These are phyloP conservation scores for Regulus satrapa DNA, from an alignment of 2,113 vertebrate species.

Conservation along the genomic window DNA sequence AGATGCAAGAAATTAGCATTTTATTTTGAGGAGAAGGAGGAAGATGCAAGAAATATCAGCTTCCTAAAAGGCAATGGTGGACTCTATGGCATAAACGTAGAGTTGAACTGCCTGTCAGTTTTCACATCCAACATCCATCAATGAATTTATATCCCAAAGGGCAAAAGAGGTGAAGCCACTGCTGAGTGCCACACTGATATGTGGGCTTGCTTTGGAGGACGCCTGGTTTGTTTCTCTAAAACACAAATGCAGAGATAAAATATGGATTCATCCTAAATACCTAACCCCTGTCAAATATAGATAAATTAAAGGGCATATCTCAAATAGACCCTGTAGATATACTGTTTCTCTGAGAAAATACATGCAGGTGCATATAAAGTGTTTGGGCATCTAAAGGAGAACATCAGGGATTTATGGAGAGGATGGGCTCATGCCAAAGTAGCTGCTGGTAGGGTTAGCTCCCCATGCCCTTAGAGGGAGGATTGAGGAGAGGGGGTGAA, in stretches of 20 bases:
- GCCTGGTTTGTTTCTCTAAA: neutral
- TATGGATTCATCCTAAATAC: neutral
- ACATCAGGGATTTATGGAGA: neutral
- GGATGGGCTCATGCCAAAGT: neutral
- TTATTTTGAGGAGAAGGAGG: rapidly evolving
- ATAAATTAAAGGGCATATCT: neutral
- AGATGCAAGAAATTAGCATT: neutral
- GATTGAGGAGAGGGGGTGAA: neutral
- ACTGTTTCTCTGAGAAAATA: neutral
- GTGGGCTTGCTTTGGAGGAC: neutral
- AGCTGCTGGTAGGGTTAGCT: neutral
- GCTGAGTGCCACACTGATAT: neutral
- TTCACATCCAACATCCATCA: neutral
- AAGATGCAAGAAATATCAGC: neutral
- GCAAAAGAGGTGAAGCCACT: neutral
- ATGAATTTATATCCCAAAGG: neutral
- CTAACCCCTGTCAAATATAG: neutral
- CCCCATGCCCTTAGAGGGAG: neutral
- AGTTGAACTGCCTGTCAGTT: neutral
- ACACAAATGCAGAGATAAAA: neutral
- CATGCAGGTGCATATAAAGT: neutral
- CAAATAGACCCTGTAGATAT: neutral
- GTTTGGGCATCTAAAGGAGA: neutral
- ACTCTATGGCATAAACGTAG: neutral
- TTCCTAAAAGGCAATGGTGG: neutral